These are phyloP conservation scores for Lucilia cuprina DNA, from an alignment of 1,140 invertebrate species.

Conservation along the genomic window DNA sequence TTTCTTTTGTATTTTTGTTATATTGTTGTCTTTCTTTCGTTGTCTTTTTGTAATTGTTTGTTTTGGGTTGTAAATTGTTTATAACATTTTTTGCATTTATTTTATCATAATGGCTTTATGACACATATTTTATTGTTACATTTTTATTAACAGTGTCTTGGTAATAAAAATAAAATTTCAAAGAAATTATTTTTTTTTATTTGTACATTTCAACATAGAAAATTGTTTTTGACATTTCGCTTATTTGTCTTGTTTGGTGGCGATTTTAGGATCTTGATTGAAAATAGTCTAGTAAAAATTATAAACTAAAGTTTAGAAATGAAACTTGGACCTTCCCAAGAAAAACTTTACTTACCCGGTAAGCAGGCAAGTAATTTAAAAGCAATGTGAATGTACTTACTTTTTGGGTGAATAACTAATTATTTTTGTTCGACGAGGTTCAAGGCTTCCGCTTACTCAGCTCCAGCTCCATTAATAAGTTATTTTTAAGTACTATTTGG, in stretches of 20 bases:
- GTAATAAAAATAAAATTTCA: background rate
- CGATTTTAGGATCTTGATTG: background rate
- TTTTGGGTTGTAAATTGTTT: background rate
- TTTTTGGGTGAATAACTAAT: no score
- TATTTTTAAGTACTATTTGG: no score
- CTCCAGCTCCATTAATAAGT: no score
- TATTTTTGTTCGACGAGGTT: no score
- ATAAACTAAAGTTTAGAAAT: no score
- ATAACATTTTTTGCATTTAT: background rate
- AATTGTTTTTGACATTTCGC: background rate
- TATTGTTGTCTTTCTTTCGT: background rate
- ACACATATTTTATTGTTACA: constrained; percentile 19
- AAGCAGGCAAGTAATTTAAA: no score
- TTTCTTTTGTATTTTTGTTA: background rate
- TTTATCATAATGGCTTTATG: constrained; percentile 28
- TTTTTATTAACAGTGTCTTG: background rate
- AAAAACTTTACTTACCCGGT: no score
- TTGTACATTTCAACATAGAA: background rate
- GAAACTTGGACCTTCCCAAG: no score
- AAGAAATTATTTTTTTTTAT: background rate
- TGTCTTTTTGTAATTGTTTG: background rate
- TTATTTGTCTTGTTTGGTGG: background rate
- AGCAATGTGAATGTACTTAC: no score
- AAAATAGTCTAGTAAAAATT: no score
- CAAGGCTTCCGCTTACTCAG: no score